phyloP scores from a whole-genome alignment of 2,113 vertebrate species.

The Carlito syrichta region DNA sequence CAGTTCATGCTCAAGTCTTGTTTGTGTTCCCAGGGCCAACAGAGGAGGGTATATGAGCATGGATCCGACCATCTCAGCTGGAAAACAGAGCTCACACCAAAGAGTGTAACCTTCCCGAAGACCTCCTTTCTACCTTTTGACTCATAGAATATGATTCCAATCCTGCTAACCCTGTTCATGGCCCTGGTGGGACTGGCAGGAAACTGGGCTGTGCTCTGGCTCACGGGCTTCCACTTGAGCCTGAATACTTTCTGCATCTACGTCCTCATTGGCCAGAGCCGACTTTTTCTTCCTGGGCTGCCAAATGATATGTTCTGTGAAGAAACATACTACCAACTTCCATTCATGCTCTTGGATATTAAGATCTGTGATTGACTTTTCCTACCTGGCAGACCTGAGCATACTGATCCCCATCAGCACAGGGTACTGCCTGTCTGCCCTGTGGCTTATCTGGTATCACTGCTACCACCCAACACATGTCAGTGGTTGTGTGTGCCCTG shows the following conservation, averaged over 20 bases:
- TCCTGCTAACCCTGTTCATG: not conserved
- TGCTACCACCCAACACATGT: not conserved
- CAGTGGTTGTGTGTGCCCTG: not conserved
- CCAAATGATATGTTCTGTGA: too few species aligned
- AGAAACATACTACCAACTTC: too few species aligned
- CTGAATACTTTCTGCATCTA: not conserved
- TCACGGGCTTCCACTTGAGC: not conserved
- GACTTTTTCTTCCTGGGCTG: not conserved
- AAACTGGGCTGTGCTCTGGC: not conserved
- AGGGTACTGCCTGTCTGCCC: not conserved
- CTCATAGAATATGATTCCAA: accelerated
- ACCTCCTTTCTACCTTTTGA: not conserved
- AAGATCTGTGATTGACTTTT: not conserved
- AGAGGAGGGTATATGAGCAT: not conserved
- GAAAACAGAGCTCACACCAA: not conserved
- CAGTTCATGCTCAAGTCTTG: not conserved
- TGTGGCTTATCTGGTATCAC: not conserved
- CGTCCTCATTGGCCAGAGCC: not conserved
- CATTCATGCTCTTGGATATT: too few species aligned
- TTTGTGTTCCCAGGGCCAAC: not conserved
- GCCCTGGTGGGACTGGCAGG: not conserved
- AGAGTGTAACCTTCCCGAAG: not conserved
- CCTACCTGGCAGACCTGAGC: not conserved
- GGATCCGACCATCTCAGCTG: not conserved
- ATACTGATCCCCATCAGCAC: not conserved